phyloP scores from a whole-genome alignment of 1,140 invertebrate species.

The Musca vetustissima region DNA sequence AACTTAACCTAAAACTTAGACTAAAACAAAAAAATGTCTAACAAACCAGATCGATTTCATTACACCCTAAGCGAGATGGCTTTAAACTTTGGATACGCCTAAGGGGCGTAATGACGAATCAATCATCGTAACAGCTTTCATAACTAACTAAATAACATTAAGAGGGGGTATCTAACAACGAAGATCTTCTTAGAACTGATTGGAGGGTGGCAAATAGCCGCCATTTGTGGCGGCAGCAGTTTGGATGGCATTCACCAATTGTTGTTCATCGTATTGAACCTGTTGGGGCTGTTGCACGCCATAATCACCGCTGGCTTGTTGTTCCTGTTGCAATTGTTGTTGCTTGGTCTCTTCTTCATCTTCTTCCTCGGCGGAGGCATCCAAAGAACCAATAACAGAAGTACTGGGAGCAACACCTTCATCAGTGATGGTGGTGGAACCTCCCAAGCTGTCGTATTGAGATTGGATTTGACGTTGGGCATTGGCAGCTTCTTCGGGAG shows the following conservation, averaged over 20 bases:
- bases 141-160: constrained; percentile 37
- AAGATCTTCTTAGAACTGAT: constrained; percentile 49
- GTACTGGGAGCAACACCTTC: constrained; percentile 51
- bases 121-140: constrained; percentile 27
- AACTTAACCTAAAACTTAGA: too few species aligned
- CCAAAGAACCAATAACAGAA: constrained; percentile 49
- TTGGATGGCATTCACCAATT: constrained; percentile 17
- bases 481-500: constrained; percentile 62
- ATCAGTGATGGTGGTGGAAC: constrained; percentile 48
- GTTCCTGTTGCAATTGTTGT: constrained; percentile 20
- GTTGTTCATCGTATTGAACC: constrained; percentile 7
- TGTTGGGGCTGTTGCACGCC: neutral
- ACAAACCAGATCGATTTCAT: too few species aligned
- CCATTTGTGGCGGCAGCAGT: constrained; percentile 2
- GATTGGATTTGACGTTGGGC: constrained; percentile 53
- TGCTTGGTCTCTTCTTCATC: constrained; percentile 35
- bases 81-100: too few species aligned
- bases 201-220: constrained; percentile 44
- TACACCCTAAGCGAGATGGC: too few species aligned
- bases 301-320: constrained; percentile 9
- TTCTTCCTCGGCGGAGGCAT: constrained; percentile 46
- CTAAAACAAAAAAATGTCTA: too few species aligned
- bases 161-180: constrained; percentile 36
- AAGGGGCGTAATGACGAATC: neutral
- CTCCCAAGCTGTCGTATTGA: constrained; percentile 51